Conservation (phyloP, 2,888 invertebrate genomes). For the Polydrusus cervinus region DNA sequence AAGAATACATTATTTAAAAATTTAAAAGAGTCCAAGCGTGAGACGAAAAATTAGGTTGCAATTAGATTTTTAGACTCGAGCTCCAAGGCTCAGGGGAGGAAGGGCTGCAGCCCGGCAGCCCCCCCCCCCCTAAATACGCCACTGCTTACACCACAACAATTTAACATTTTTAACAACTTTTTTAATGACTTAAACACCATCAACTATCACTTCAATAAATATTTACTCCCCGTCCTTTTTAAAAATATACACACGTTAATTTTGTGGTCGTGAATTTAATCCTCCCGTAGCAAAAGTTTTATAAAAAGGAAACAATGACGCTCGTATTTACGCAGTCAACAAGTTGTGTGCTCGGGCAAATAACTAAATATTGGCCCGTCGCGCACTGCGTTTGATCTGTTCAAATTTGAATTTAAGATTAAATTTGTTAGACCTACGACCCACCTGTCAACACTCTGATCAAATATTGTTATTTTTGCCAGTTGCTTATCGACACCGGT, state of each 20-base stretch:
- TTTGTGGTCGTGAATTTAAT: slow-evolving; percentile 43
- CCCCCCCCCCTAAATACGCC: no score
- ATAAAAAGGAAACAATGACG: slow-evolving; percentile 69
- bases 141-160: no score
- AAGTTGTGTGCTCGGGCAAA: slow-evolving; percentile 71
- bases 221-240: not conserved
- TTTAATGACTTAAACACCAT: no score
- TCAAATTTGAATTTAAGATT: slow-evolving; percentile 73
- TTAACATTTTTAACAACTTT: no score
- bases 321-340: slow-evolving; percentile 71
- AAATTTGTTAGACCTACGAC: slow-evolving; percentile 71
- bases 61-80: no score
- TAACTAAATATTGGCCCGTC: slow-evolving; percentile 72
- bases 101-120: no score
- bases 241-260: slow-evolving; percentile 27
- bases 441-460: slow-evolving; percentile 69
- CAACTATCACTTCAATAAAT: not conserved
- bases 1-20: no score
- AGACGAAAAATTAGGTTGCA: no score
- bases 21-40: no score
- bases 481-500: slow-evolving; percentile 54
- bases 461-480: slow-evolving; percentile 71
- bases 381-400: slow-evolving; percentile 71
- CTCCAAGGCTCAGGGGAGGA: no score
- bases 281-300: slow-evolving; percentile 45